Evolutionary conservation across 2,113 vertebrate species (phyloP).

Genomic region (Nicator chloris): DNA sequence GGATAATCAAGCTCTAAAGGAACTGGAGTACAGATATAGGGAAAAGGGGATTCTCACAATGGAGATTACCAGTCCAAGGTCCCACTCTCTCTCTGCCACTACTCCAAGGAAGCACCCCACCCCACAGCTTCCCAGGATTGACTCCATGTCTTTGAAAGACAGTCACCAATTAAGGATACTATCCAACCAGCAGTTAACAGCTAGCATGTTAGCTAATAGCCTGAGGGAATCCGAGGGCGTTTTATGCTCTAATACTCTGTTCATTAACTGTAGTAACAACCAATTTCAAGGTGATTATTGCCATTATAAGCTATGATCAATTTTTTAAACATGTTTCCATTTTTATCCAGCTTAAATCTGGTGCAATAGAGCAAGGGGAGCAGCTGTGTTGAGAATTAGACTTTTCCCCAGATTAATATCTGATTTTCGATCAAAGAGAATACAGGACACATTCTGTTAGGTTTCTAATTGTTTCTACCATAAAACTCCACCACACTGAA

Average conservation of each 20-base stretch:
- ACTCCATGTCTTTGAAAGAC: background rate
- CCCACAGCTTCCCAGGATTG: background rate
- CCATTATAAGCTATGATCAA: constrained; percentile 75
- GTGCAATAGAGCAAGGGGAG: constrained; percentile 65
- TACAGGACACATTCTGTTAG: constrained; percentile 75
- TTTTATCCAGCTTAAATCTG: constrained; percentile 64
- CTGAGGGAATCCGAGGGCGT: constrained; percentile 54
- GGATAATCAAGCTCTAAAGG: background rate
- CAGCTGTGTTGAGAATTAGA: constrained; percentile 73
- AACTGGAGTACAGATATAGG: background rate
- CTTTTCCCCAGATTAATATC: constrained; percentile 76
- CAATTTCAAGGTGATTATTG: constrained; percentile 81
- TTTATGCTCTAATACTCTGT: constrained; percentile 63
- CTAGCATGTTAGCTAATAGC: constrained; percentile 62
- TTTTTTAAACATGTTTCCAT: constrained; percentile 74
- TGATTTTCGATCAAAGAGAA: constrained; percentile 78
- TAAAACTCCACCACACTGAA: constrained; percentile 74
- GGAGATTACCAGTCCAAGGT: background rate
- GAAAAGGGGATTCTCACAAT: background rate
- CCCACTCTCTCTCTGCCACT: background rate
- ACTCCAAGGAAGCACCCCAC: background rate
- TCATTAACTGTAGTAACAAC: constrained; percentile 77
- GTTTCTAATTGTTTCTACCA: constrained; percentile 78
- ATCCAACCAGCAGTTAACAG: constrained; percentile 56
- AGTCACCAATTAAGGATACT: constrained; percentile 28